Conservation (phyloP, 1,140 invertebrate species). For the Panulirus ornatus region DNA sequence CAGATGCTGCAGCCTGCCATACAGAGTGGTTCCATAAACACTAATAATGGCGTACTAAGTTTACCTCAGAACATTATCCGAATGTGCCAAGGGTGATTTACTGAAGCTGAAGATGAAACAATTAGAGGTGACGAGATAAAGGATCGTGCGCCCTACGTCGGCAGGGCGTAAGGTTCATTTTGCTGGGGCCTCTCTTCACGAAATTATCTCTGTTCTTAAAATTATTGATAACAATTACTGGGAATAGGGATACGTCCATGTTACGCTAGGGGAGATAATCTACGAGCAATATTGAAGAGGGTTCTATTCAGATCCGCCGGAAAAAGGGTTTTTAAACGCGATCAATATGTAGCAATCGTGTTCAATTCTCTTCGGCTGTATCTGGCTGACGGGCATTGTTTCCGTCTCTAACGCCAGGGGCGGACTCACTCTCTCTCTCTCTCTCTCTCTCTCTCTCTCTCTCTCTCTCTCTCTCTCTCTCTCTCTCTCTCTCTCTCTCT, state of each 20-base stretch:
- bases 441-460: conserved; percentile 3
- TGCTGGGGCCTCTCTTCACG: background rate
- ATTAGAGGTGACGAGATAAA: conserved; percentile 68
- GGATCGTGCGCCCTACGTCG: conserved; percentile 26
- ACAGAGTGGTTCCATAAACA: conserved; percentile 72
- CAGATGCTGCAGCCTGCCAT: conserved; percentile 64
- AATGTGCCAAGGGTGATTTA: conserved; percentile 72
- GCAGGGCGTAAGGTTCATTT: conserved; percentile 18
- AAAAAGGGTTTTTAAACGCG: background rate
- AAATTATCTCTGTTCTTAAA: conserved; percentile 61
- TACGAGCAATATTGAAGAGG: conserved; percentile 53
- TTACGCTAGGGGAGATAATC: conserved; percentile 59
- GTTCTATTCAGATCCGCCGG: background rate
- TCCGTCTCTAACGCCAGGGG: background rate
- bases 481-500: conserved; percentile 3
- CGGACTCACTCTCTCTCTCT: background rate
- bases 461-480: conserved; percentile 3
- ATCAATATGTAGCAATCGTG: conserved; percentile 23
- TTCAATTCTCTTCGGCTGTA: background rate
- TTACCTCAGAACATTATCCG: conserved; percentile 72
- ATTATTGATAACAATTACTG: conserved; percentile 66
- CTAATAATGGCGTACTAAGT: conserved; percentile 72
- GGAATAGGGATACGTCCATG: conserved; percentile 62
- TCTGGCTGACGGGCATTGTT: background rate
- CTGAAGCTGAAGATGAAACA: conserved; percentile 66